phyloP scores from a whole-genome alignment of 1,140 invertebrate species.

The Glossosoma conforme region DNA sequence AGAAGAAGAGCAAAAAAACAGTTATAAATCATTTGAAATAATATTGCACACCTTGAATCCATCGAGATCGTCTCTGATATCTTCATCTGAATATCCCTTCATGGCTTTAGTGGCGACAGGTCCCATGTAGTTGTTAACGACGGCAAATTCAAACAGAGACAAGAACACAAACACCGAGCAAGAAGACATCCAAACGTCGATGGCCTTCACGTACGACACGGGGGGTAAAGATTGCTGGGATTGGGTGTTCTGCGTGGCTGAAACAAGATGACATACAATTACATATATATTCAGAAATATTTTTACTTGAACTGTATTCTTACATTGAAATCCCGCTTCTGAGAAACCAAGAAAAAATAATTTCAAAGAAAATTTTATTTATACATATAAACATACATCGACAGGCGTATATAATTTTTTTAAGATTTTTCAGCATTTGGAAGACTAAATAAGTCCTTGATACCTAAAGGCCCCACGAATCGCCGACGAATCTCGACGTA shows the following conservation, averaged over 20 bases:
- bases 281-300: too few species aligned
- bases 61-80: constrained; percentile 65
- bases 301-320: too few species aligned
- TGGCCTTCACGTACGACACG: constrained; percentile 87
- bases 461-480: too few species aligned
- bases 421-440: neutral
- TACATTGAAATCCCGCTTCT: too few species aligned
- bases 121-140: constrained; percentile 90
- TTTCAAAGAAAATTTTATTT: too few species aligned
- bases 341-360: too few species aligned
- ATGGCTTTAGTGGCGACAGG: constrained; percentile 80
- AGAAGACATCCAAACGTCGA: constrained; percentile 91
- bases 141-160: constrained; percentile 88
- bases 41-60: constrained; percentile 62
- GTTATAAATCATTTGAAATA: too few species aligned
- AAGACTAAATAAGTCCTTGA: too few species aligned
- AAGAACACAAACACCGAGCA: constrained; percentile 90
- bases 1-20: too few species aligned
- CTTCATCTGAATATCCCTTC: constrained; percentile 87
- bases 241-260: constrained; percentile 85
- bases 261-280: constrained; percentile 28
- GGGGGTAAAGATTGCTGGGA: constrained; percentile 86
- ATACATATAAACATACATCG: too few species aligned
- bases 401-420: too few species aligned
- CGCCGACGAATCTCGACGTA: too few species aligned